A percentile compares a stretch with the other conserved stretches of the same genome.
These are phyloP conservation scores for Drosophila subpulchrella DNA, from an alignment of 1,140 invertebrate genomes.

Conservation along the genomic window DNA sequence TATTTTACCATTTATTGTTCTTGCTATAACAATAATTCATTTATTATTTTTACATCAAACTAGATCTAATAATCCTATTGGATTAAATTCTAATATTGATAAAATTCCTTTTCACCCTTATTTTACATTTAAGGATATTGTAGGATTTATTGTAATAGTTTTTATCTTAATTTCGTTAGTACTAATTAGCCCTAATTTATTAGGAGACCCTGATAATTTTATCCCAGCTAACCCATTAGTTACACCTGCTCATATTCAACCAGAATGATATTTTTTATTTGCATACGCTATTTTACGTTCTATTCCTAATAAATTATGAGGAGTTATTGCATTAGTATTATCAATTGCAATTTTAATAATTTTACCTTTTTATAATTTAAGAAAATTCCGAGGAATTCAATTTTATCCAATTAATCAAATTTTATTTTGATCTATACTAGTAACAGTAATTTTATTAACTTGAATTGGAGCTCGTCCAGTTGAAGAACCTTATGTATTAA, in stretches of 20 bases:
- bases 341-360: constrained; percentile 88
- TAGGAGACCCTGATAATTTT: no score
- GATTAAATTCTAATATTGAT: constrained; percentile 86
- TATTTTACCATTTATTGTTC: constrained; percentile 88
- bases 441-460: constrained; percentile 87
- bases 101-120: constrained; percentile 87
- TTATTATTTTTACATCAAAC: constrained; percentile 87
- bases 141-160: no score
- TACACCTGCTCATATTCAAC: no score
- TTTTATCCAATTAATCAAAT: constrained; percentile 87
- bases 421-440: constrained; percentile 86
- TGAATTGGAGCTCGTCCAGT: constrained; percentile 88
- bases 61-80: constrained; percentile 87
- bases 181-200: no score
- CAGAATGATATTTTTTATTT: no score
- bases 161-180: no score
- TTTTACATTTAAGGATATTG: constrained; percentile 86
- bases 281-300: no score
- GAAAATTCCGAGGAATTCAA: constrained; percentile 85
- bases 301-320: no score
- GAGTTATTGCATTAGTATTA: no score
- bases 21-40: constrained; percentile 87
- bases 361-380: constrained; percentile 85
- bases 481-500: constrained; percentile 87
- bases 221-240: no score